These are phyloP conservation scores for Darevskia mixta DNA, from an alignment of 2,797 vertebrate species.

Conservation along the genomic window DNA sequence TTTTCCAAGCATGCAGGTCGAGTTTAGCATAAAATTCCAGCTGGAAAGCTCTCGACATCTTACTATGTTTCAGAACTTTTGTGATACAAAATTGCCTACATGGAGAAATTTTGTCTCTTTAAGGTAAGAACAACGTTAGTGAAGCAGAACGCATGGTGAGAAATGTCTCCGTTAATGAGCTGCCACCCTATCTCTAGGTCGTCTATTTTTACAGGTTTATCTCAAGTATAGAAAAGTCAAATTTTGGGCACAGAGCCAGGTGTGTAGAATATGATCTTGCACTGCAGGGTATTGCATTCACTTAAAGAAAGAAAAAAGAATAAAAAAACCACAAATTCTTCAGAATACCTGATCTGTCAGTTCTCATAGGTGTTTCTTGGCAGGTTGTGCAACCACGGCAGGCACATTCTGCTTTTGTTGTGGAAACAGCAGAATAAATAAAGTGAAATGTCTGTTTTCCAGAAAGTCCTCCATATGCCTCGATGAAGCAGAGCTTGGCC, in stretches of 20 bases:
- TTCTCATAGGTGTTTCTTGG: neutral
- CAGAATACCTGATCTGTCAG: slow-evolving; percentile 34
- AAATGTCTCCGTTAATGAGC: neutral
- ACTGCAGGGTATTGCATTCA: neutral
- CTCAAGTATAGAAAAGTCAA: neutral
- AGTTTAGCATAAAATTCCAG: neutral
- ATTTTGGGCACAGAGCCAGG: neutral
- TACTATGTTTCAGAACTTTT: neutral
- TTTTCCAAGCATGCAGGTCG: neutral
- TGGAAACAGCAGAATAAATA: slow-evolving; percentile 12
- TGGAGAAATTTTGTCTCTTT: neutral
- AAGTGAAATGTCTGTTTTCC: neutral
- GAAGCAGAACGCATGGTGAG: neutral
- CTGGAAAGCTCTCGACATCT: neutral
- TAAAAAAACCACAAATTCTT: neutral
- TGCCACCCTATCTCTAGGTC: neutral
- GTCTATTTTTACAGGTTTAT: slow-evolving; percentile 32
- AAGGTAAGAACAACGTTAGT: slow-evolving; percentile 4
- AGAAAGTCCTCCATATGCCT: neutral
- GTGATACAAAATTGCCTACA: neutral
- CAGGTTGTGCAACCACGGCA: neutral
- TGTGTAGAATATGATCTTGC: neutral
- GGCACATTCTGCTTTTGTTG: neutral
- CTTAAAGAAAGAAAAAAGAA: slow-evolving; percentile 15
- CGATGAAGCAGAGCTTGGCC: neutral